These are phyloP conservation scores for Anseranas semipalmata DNA, from an alignment of 2,113 vertebrate genomes.

Conservation along the genomic window DNA sequence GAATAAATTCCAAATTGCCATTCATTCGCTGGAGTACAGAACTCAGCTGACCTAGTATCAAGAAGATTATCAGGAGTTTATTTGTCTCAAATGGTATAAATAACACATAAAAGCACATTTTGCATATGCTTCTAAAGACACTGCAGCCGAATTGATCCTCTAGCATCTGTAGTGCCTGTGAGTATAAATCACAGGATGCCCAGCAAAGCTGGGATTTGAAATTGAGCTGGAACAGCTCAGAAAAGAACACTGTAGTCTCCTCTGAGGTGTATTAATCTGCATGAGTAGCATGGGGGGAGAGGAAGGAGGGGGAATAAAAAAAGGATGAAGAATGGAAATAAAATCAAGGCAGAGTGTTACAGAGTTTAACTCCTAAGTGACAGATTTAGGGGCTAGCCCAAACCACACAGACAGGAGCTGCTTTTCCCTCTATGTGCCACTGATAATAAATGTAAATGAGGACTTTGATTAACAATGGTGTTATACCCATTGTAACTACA, in stretches of 20 bases:
- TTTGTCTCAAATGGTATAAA: conserved; percentile 51
- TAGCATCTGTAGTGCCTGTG: not conserved
- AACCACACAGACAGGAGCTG: not conserved
- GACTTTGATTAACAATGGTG: not conserved
- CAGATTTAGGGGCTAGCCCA: not conserved
- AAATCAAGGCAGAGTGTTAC: not conserved
- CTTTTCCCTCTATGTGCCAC: not conserved
- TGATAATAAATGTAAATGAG: not conserved
- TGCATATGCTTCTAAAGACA: conserved; percentile 8
- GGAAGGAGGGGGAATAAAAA: not conserved
- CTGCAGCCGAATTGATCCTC: not conserved
- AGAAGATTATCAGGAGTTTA: conserved; percentile 53
- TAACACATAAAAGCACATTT: conserved; percentile 36
- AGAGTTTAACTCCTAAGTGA: not conserved
- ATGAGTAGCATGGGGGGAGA: not conserved
- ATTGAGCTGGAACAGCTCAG: not conserved
- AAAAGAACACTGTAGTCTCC: not conserved
- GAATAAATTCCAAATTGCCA: conserved; percentile 12
- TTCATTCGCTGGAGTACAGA: conserved; percentile 27
- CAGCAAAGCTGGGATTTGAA: conserved; percentile 11
- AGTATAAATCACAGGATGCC: conserved; percentile 35
- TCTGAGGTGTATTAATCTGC: conserved; percentile 19
- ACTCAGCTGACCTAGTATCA: not conserved
- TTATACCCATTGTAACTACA: not conserved
- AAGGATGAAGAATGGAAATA: not conserved